Evolutionary conservation across 1,140 invertebrate species (phyloP).

Genomic region (Lepidurus apus): DNA sequence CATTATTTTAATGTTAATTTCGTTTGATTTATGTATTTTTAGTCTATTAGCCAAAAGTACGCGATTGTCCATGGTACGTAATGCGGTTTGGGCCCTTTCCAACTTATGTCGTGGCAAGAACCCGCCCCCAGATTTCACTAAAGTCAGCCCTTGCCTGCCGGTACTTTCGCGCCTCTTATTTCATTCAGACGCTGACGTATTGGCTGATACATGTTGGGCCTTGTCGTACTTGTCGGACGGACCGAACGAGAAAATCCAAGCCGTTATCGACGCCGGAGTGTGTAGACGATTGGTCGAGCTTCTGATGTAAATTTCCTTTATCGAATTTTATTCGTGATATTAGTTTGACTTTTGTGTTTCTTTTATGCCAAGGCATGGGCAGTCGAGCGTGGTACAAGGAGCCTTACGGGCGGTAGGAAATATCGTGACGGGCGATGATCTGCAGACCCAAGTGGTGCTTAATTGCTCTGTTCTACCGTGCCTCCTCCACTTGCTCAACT

Average conservation of each 20-base stretch:
- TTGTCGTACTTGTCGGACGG: slow-evolving; percentile 91
- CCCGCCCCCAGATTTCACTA: slow-evolving; percentile 87
- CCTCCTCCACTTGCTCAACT: slow-evolving; percentile 71
- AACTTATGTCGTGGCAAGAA: slow-evolving; percentile 96
- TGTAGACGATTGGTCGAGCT: slow-evolving; percentile 89
- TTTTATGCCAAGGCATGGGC: slow-evolving; percentile 62
- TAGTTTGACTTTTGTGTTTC: not conserved
- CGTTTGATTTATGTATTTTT: slow-evolving; percentile 40
- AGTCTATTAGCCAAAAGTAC: slow-evolving; percentile 76
- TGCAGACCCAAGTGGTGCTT: slow-evolving; percentile 90
- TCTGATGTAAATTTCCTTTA: slow-evolving; percentile 62
- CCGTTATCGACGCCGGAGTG: slow-evolving; percentile 93
- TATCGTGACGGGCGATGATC: slow-evolving; percentile 95
- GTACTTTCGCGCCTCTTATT: slow-evolving; percentile 81
- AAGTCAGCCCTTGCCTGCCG: slow-evolving; percentile 70
- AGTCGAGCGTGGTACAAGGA: slow-evolving; percentile 88
- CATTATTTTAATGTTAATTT: not conserved
- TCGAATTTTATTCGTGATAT: slow-evolving; percentile 19
- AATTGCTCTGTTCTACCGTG: slow-evolving; percentile 85
- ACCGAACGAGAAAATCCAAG: slow-evolving; percentile 96
- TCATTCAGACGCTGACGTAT: slow-evolving; percentile 82
- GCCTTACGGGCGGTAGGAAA: slow-evolving; percentile 93
- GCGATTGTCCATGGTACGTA: slow-evolving; percentile 85
- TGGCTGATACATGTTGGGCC: slow-evolving; percentile 94
- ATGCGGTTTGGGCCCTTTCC: slow-evolving; percentile 96